A percentile compares a stretch with the other conserved stretches of the same genome.
These are phyloP conservation scores for Forficula auricularia DNA, from an alignment of 1,140 invertebrate genomes.

Conservation along the genomic window DNA sequence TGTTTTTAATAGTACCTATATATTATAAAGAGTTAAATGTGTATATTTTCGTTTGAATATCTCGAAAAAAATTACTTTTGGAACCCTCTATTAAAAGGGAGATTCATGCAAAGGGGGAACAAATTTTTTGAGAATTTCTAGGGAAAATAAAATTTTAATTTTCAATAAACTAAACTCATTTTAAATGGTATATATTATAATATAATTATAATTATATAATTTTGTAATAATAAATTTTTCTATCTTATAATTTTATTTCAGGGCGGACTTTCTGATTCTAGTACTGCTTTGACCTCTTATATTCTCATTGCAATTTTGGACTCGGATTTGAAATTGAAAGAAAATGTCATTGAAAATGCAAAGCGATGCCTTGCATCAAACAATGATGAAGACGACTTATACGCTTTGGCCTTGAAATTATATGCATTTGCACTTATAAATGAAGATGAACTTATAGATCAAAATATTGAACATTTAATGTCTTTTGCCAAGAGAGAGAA, in stretches of 20 bases:
- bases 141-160: too few species aligned
- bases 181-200: background rate
- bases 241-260: conserved; percentile 16
- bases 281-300: conserved; percentile 43
- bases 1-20: too few species aligned
- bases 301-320: conserved; percentile 44
- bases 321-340: conserved; percentile 27
- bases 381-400: conserved; percentile 14
- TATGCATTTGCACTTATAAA: too few species aligned
- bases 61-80: too few species aligned
- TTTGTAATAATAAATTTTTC: background rate
- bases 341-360: conserved; percentile 30
- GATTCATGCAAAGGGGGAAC: too few species aligned
- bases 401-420: too few species aligned
- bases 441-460: too few species aligned
- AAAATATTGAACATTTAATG: too few species aligned
- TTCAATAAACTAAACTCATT: background rate
- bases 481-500: conserved; percentile 10
- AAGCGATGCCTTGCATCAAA: conserved; percentile 34
- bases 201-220: background rate
- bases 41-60: too few species aligned
- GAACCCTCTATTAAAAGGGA: too few species aligned
- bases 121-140: too few species aligned
- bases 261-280: conserved; percentile 42
- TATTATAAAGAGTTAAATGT: too few species aligned